Conservation (phyloP, 2,888 invertebrate species). For the Tethea ocularis region DNA sequence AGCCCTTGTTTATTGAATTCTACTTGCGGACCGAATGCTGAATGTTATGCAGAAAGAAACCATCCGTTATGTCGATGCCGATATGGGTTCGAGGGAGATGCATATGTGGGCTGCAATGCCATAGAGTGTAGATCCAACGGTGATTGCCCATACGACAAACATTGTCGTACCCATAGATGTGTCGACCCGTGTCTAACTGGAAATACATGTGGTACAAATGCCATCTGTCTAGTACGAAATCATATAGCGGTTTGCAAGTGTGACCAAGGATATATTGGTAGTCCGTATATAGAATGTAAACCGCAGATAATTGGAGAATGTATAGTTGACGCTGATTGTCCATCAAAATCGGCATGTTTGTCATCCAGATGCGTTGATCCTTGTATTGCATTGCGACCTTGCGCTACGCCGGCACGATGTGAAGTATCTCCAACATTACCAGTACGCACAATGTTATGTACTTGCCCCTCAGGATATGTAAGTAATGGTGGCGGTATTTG, state of each 20-base stretch:
- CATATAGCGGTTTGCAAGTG: conserved; percentile 95
- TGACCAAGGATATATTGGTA: conserved; percentile 89
- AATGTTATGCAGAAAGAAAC: conserved; percentile 90
- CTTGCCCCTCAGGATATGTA: conserved; percentile 94
- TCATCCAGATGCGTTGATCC: conserved; percentile 93
- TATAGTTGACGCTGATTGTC: conserved; percentile 92
- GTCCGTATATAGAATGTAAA: conserved; percentile 92
- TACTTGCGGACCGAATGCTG: conserved; percentile 92
- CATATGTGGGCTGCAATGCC: conserved; percentile 88
- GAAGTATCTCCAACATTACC: conserved; percentile 92
- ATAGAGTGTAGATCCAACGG: conserved; percentile 94
- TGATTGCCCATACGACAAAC: conserved; percentile 93
- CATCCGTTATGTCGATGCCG: conserved; percentile 91
- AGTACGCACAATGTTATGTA: conserved; percentile 94
- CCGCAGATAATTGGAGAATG: conserved; percentile 90
- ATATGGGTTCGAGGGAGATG: conserved; percentile 91
- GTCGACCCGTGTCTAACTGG: conserved; percentile 92
- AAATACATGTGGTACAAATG: conserved; percentile 89
- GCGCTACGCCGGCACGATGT: conserved; percentile 91
- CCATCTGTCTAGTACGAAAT: conserved; percentile 91
- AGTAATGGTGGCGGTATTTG: conserved; percentile 94
- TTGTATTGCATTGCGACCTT: conserved; percentile 90
- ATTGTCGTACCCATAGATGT: conserved; percentile 94
- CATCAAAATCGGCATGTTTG: conserved; percentile 90
- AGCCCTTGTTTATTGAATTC: conserved; percentile 92